Percentiles rank a stretch among this genome's conserved stretches.
Conservation (phyloP, 1,140 invertebrate genomes). For the Whitmania pigra region DNA sequence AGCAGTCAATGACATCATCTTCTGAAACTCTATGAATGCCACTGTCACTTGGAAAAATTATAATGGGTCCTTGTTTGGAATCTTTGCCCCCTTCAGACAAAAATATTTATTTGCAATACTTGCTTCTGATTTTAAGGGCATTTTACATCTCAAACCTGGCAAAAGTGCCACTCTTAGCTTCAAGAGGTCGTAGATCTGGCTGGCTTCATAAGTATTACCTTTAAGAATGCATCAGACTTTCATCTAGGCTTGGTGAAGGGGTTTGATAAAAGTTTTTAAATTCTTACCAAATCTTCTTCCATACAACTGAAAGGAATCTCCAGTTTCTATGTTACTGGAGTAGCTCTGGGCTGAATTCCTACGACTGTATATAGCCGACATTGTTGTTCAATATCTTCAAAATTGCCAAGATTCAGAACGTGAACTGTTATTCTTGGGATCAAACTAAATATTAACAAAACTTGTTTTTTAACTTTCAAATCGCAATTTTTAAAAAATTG, state of each 20-base stretch:
- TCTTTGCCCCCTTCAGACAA: constrained; percentile 33
- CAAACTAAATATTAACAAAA: too few species aligned
- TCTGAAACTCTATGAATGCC: constrained; percentile 23
- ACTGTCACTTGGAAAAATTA: constrained; percentile 34
- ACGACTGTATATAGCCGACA: too few species aligned
- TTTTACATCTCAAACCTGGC: background rate
- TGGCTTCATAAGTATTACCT: constrained; percentile 3
- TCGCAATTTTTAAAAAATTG: too few species aligned
- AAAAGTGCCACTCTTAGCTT: background rate
- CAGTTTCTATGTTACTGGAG: too few species aligned
- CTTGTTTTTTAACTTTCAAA: too few species aligned
- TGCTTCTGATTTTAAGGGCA: background rate
- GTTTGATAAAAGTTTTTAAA: background rate
- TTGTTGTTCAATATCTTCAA: too few species aligned
- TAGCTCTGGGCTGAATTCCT: too few species aligned
- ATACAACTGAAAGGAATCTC: background rate
- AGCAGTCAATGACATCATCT: constrained; percentile 33
- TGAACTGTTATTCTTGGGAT: too few species aligned
- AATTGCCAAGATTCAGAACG: too few species aligned
- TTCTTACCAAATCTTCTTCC: constrained; percentile 6
- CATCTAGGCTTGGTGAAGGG: background rate
- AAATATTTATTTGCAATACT: background rate
- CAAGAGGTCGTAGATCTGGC: background rate
- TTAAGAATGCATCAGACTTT: background rate
- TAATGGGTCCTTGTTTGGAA: constrained; percentile 36